Evolutionary conservation across 1,140 invertebrate species (phyloP).

Genomic region (Drosophila saltans): DNA sequence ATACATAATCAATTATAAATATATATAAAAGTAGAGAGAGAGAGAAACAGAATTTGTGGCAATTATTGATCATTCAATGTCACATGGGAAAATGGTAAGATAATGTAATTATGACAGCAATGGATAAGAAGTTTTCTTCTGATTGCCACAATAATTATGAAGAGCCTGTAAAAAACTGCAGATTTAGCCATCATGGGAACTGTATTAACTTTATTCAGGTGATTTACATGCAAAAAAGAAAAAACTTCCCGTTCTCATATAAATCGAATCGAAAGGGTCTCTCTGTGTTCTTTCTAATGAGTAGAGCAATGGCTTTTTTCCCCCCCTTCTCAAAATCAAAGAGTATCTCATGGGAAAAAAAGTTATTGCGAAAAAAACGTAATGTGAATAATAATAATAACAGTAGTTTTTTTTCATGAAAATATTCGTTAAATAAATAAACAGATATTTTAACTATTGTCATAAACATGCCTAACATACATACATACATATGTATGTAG

Average conservation of each 20-base stretch:
- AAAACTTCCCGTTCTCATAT: neutral
- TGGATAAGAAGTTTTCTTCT: conserved; percentile 9
- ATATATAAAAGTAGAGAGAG: too few relatives aligned
- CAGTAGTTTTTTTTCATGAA: too few relatives aligned
- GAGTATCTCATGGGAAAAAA: too few relatives aligned
- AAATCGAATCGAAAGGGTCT: neutral
- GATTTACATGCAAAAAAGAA: conserved; percentile 5
- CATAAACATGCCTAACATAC: too few relatives aligned
- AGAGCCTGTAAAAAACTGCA: neutral
- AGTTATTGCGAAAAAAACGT: too few relatives aligned
- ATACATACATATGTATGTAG: neutral
- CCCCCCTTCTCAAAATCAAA: too few relatives aligned
- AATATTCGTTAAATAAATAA: too few relatives aligned
- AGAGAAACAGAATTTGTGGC: neutral
- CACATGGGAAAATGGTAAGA: conserved; percentile 5
- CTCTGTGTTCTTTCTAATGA: neutral
- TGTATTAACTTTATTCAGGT: conserved; percentile 7
- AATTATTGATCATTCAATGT: neutral
- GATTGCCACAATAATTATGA: conserved; percentile 14
- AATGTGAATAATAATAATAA: too few relatives aligned
- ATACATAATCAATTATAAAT: too few relatives aligned
- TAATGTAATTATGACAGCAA: neutral
- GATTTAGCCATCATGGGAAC: conserved; percentile 7
- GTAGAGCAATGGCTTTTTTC: too few relatives aligned
- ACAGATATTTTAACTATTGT: too few relatives aligned